These are phyloP conservation scores for Polyommatus icarus DNA, from an alignment of 2,888 invertebrate genomes.

Conservation along the genomic window DNA sequence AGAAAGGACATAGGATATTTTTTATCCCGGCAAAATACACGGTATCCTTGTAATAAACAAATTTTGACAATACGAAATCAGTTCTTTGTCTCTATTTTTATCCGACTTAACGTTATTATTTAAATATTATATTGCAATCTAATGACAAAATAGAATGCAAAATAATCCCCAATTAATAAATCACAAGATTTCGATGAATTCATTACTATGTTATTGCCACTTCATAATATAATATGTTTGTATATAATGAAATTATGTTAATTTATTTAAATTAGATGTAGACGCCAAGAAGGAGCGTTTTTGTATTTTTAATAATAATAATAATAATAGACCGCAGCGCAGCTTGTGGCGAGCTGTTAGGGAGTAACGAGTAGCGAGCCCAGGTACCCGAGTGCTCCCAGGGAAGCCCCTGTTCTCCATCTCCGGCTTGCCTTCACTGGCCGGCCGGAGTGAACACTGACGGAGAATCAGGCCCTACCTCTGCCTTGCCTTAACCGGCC, in stretches of 20 bases:
- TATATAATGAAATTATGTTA: conserved; percentile 4
- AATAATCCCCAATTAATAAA: background rate
- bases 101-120: background rate
- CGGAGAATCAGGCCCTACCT: too few relatives aligned
- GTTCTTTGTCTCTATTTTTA: background rate
- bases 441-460: too few relatives aligned
- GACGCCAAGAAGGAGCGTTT: background rate
- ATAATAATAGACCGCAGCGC: too few relatives aligned
- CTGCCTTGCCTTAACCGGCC: too few relatives aligned
- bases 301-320: too few relatives aligned
- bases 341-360: too few relatives aligned
- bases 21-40: too few relatives aligned
- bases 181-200: background rate
- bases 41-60: background rate
- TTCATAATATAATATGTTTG: background rate
- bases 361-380: too few relatives aligned
- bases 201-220: background rate
- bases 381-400: too few relatives aligned
- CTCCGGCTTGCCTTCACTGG: too few relatives aligned
- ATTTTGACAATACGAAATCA: background rate
- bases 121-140: background rate
- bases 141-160: background rate
- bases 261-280: background rate
- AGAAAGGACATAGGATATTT: too few relatives aligned
- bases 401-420: too few relatives aligned